A percentile compares a stretch with the other conserved stretches of the same genome.
Conservation (phyloP, 2,888 invertebrate species). For the Drosophila recens region DNA sequence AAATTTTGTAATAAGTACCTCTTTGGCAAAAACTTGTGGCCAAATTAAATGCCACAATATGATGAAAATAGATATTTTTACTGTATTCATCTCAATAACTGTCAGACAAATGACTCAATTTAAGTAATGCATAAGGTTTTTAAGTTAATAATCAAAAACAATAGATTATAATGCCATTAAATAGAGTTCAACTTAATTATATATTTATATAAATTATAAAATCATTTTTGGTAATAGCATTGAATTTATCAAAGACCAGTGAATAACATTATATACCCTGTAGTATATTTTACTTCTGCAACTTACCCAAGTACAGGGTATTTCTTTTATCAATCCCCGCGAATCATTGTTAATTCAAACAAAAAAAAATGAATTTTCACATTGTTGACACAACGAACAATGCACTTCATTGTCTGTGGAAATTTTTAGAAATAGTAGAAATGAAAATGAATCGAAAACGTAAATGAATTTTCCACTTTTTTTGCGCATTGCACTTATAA, state of each 20-base stretch:
- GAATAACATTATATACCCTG: not conserved
- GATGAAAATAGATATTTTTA: slow-evolving; percentile 6
- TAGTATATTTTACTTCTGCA: too few relatives aligned
- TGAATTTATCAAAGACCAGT: not conserved
- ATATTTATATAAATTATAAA: not conserved
- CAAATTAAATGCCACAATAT: slow-evolving; percentile 21
- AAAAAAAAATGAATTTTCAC: slow-evolving; percentile 2
- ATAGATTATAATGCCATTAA: slow-evolving; percentile 1
- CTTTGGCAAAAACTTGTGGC: slow-evolving; percentile 8
- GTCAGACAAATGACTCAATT: slow-evolving; percentile 20
- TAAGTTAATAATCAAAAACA: slow-evolving; percentile 9
- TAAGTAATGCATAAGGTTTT: not conserved
- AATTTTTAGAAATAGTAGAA: slow-evolving; percentile 6
- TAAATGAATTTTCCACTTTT: slow-evolving; percentile 31
- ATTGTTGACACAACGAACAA: slow-evolving; percentile 40
- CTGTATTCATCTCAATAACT: slow-evolving; percentile 27
- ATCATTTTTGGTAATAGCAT: not conserved
- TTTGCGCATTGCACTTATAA: slow-evolving; percentile 48
- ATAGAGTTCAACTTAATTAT: not conserved
- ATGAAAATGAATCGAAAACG: slow-evolving; percentile 1
- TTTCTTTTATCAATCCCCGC: not conserved
- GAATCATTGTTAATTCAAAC: not conserved
- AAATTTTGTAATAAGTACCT: slow-evolving; percentile 22
- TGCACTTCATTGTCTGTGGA: slow-evolving; percentile 15
- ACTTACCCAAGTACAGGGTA: slow-evolving; percentile 1